These are phyloP conservation scores for Eupeodes luniger DNA, from an alignment of 2,888 invertebrate species.

Conservation along the genomic window DNA sequence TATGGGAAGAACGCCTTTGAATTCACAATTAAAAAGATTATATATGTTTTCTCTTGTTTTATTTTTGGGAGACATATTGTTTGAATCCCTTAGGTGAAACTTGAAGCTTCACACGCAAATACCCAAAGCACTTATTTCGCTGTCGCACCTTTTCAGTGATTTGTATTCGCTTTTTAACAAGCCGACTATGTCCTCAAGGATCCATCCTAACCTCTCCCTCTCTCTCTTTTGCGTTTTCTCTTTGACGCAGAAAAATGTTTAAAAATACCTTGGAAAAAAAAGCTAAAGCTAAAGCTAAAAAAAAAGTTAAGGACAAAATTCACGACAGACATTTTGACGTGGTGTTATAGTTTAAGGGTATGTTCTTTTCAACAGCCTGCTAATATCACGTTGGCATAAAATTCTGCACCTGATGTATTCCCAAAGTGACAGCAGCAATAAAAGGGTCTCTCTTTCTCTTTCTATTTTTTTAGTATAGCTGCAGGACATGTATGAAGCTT, in stretches of 20 bases:
- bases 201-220: slow-evolving; percentile 36
- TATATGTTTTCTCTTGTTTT: background rate
- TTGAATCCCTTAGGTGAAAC: background rate
- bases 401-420: slow-evolving; percentile 62
- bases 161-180: slow-evolving; percentile 41
- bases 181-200: slow-evolving; percentile 48
- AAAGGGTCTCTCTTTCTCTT: slow-evolving; percentile 34
- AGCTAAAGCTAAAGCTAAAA: background rate
- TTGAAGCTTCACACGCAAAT: slow-evolving; percentile 27
- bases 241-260: slow-evolving; percentile 32
- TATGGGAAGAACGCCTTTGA: background rate
- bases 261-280: slow-evolving; percentile 11
- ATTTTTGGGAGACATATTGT: slow-evolving; percentile 16
- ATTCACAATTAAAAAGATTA: slow-evolving; percentile 6
- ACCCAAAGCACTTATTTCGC: slow-evolving; percentile 46
- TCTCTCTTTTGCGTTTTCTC: background rate
- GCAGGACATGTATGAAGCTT: slow-evolving; percentile 51
- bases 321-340: slow-evolving; percentile 54
- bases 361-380: slow-evolving; percentile 61
- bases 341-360: slow-evolving; percentile 61
- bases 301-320: slow-evolving; percentile 9
- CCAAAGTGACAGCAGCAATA: slow-evolving; percentile 64
- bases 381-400: slow-evolving; percentile 51
- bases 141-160: slow-evolving; percentile 51
- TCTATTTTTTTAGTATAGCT: slow-evolving; percentile 19